Conservation (phyloP, 2,797 vertebrate genomes). For the Glossophaga mutica region DNA sequence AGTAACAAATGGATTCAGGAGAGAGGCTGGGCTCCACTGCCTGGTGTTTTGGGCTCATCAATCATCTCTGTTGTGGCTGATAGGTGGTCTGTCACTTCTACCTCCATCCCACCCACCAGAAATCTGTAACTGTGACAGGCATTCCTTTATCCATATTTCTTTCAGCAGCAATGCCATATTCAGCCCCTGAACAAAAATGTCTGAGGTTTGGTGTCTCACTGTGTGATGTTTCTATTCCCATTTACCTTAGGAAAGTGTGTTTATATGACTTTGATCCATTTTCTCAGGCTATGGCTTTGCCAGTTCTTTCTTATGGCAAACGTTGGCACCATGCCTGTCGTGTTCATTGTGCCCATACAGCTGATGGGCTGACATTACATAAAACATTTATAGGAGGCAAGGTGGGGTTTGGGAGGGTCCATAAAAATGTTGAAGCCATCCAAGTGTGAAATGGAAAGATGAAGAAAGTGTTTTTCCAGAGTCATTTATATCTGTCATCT, state of each 20-base stretch:
- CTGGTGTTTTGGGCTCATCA: constrained; percentile 56
- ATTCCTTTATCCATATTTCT: neutral
- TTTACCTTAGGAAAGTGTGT: constrained; percentile 61
- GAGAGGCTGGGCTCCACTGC: constrained; percentile 47
- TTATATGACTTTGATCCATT: neutral
- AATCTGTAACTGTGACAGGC: constrained; percentile 56
- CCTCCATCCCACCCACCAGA: constrained; percentile 7
- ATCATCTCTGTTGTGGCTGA: constrained; percentile 59
- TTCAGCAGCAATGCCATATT: neutral
- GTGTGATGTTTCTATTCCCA: constrained; percentile 64
- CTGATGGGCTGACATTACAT: constrained; percentile 69
- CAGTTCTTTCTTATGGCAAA: constrained; percentile 54
- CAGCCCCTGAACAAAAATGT: neutral
- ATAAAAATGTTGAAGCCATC: constrained; percentile 77
- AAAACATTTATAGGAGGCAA: constrained; percentile 76
- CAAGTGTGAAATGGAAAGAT: constrained; percentile 81
- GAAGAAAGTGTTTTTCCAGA: constrained; percentile 73
- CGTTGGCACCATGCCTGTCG: constrained; percentile 53
- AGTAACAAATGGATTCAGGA: constrained; percentile 67
- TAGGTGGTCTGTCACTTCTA: constrained; percentile 60
- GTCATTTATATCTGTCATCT: constrained; percentile 58
- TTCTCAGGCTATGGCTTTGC: constrained; percentile 33
- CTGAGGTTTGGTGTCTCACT: constrained; percentile 43
- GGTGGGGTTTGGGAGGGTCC: constrained; percentile 66
- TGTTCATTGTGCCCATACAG: constrained; percentile 24